Conservation (phyloP, 2,888 invertebrate species). For the Leucophenga montana region DNA sequence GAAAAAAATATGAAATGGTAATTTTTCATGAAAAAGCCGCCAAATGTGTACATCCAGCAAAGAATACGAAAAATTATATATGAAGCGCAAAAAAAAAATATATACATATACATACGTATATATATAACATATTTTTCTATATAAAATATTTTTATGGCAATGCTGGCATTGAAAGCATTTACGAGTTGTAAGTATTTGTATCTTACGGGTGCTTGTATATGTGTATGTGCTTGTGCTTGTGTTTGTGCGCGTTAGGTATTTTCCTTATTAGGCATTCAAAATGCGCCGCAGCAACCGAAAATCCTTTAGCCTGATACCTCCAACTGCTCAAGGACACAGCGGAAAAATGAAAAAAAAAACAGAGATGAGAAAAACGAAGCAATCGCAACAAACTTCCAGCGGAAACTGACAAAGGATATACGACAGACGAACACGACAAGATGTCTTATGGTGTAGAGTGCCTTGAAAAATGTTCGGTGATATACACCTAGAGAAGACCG, state of each 20-base stretch:
- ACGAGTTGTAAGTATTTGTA: slow-evolving; percentile 20
- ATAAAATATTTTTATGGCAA: slow-evolving; percentile 25
- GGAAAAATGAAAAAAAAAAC: slow-evolving; percentile 47
- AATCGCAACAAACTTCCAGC: slow-evolving; percentile 8
- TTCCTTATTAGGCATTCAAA: slow-evolving; percentile 59
- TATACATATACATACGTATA: slow-evolving; percentile 38
- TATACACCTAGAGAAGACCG: no score
- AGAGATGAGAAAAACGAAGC: slow-evolving; percentile 34
- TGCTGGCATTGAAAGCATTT: slow-evolving; percentile 55
- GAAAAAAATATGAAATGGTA: slow-evolving; percentile 46
- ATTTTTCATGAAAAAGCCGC: slow-evolving; percentile 58
- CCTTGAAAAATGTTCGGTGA: no score
- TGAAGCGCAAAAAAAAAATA: neutral
- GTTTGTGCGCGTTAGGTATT: slow-evolving; percentile 66
- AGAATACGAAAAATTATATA: slow-evolving; percentile 4
- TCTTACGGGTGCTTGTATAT: slow-evolving; percentile 6
- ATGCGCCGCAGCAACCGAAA: slow-evolving; percentile 54
- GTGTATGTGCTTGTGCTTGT: slow-evolving; percentile 48
- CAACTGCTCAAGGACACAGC: slow-evolving; percentile 54
- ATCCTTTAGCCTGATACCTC: slow-evolving; percentile 54
- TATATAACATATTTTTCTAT: slow-evolving; percentile 47
- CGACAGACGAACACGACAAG: neutral
- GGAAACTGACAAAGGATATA: slow-evolving; percentile 41
- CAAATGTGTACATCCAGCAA: slow-evolving; percentile 57
- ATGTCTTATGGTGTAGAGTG: no score